Conservation (phyloP, 2,888 invertebrate species). For the Tanytarsus gracilentus region DNA sequence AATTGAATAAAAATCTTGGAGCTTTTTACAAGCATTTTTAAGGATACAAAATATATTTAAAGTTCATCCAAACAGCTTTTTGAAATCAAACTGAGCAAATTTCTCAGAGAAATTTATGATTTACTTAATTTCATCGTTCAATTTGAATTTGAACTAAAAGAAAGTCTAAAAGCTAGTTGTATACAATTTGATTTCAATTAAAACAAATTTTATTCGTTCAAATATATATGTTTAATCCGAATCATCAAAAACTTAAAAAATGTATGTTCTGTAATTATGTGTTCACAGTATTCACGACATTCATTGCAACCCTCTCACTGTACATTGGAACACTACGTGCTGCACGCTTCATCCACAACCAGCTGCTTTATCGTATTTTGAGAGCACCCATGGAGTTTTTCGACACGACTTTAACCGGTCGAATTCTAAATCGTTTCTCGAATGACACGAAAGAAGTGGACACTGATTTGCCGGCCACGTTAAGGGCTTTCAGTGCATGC, state of each 20-base stretch:
- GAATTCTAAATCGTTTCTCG: constrained; percentile 59
- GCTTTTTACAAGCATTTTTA: no score
- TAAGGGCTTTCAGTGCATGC: constrained; percentile 44
- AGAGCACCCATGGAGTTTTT: constrained; percentile 55
- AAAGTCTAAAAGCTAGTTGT: no score
- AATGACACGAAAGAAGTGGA: constrained; percentile 59
- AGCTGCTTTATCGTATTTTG: constrained; percentile 49
- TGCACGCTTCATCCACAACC: constrained; percentile 50
- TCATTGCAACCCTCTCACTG: constrained; percentile 48
- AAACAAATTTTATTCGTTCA: background rate
- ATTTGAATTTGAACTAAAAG: no score
- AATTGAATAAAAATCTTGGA: no score
- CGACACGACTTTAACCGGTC: no score
- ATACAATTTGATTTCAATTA: no score
- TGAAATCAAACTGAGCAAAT: no score
- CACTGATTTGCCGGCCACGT: constrained; percentile 49
- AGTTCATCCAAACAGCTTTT: no score
- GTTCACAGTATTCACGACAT: constrained; percentile 45
- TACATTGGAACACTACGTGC: constrained; percentile 53
- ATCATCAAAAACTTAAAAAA: background rate
- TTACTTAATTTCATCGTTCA: no score
- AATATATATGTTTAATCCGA: background rate
- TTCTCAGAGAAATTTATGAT: no score
- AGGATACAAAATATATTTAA: no score
- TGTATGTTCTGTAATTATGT: constrained; percentile 1